Conservation (phyloP, 2,797 vertebrate genomes). For the Triplophysa yarkandensis region DNA sequence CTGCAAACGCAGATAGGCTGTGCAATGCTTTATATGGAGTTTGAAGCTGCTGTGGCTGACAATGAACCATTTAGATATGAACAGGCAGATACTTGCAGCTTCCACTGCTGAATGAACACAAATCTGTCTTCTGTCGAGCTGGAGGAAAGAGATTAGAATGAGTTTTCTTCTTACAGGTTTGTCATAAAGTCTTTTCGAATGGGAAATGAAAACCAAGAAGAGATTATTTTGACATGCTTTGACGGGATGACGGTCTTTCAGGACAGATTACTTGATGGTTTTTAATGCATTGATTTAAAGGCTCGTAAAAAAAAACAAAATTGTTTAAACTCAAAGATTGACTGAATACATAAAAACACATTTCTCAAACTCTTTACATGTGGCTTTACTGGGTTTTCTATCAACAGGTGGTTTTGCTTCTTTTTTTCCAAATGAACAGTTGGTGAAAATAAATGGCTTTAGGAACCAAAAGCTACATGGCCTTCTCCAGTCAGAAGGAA, state of each 20-base stretch:
- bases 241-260: constrained; percentile 16
- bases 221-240: constrained; percentile 31
- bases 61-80: constrained; percentile 43
- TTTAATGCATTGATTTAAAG: not conserved
- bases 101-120: constrained; percentile 43
- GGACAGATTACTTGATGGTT: constrained; percentile 1
- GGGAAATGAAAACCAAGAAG: constrained; percentile 8
- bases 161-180: constrained; percentile 28
- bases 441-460: constrained; percentile 48
- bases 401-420: constrained; percentile 7
- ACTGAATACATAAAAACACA: too few relatives aligned
- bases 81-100: constrained; percentile 48
- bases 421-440: constrained; percentile 34
- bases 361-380: not conserved
- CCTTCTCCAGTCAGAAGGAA: constrained; percentile 42
- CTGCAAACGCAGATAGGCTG: not conserved
- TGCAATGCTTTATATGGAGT: constrained; percentile 14
- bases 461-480: constrained; percentile 46
- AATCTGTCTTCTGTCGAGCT: constrained; percentile 50
- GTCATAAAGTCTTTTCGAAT: constrained; percentile 23
- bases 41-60: constrained; percentile 26
- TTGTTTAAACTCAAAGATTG: not conserved
- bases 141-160: constrained; percentile 58
- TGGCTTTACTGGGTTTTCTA: not conserved
- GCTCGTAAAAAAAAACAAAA: not conserved